phyloP scores from a whole-genome alignment of 2,797 vertebrate species.

The Tokudaia tokunoshimensis region DNA sequence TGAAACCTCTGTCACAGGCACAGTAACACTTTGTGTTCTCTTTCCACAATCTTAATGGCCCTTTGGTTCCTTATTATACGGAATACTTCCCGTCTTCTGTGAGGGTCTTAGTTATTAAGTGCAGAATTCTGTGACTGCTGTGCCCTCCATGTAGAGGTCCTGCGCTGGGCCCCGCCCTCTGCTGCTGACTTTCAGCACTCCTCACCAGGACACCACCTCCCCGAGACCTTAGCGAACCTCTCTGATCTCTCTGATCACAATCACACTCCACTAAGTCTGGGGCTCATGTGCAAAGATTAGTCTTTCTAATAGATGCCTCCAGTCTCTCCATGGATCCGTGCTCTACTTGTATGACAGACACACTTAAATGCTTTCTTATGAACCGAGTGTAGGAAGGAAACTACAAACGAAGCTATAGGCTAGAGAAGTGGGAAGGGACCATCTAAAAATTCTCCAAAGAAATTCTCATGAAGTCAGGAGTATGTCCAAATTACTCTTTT shows the following conservation, averaged over 20 bases:
- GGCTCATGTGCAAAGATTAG: neutral
- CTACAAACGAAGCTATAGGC: neutral
- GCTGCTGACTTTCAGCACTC: neutral
- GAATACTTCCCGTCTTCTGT: neutral
- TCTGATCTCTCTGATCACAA: neutral
- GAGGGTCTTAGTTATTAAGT: conserved; percentile 6
- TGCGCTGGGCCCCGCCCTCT: conserved; percentile 12
- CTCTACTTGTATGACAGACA: neutral
- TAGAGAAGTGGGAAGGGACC: neutral
- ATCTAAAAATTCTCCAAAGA: neutral
- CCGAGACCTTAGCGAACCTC: no score
- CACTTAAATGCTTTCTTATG: neutral
- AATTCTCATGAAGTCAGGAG: neutral
- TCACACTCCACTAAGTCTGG: neutral
- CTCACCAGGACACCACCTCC: neutral
- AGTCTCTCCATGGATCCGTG: neutral
- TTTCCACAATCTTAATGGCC: neutral
- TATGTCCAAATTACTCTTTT: neutral
- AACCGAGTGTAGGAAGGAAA: neutral
- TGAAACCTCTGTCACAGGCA: neutral
- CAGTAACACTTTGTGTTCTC: neutral
- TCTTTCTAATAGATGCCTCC: neutral
- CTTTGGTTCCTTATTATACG: neutral
- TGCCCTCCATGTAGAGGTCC: neutral
- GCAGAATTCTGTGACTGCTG: neutral